Evolutionary conservation across 2,797 vertebrate species (phyloP).

Genomic region (Lithobates sylvaticus): DNA sequence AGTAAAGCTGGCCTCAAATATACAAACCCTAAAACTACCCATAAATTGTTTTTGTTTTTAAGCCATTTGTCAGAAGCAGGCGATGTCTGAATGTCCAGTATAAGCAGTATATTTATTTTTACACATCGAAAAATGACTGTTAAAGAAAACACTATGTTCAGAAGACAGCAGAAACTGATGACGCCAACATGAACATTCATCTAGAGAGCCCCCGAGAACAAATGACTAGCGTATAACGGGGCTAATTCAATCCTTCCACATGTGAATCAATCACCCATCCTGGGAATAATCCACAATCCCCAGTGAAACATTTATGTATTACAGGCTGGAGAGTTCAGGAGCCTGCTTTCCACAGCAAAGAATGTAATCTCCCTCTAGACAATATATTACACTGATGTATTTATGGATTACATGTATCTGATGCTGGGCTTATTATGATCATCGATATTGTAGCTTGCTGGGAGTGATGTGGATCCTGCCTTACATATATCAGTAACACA

Average conservation of each 20-base stretch:
- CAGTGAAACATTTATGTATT: neutral
- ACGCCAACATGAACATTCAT: neutral
- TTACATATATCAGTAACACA: neutral
- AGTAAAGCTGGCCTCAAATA: too few species aligned
- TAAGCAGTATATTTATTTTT: too few species aligned
- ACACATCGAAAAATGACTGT: too few species aligned
- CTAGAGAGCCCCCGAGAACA: neutral
- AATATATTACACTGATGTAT: conserved; percentile 3
- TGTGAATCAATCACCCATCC: neutral
- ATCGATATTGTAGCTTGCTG: neutral
- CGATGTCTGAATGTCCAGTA: too few species aligned
- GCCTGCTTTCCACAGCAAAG: neutral
- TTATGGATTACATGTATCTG: conserved; percentile 1
- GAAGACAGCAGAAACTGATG: neutral
- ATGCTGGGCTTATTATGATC: conserved; percentile 1
- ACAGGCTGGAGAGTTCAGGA: neutral
- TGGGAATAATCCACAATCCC: neutral
- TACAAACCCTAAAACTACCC: too few species aligned
- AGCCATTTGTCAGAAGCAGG: too few species aligned
- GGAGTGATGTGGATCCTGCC: neutral
- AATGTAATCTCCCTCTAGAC: conserved; percentile 2
- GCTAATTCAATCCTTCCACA: conserved; percentile 5
- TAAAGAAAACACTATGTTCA: neutral
- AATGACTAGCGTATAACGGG: neutral
- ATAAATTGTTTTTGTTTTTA: too few species aligned